Evolutionary conservation across 2,888 invertebrate species (phyloP), one percentile per base, ranked within the genome.

Genomic region (Drosophila trichaetosa): DNA sequence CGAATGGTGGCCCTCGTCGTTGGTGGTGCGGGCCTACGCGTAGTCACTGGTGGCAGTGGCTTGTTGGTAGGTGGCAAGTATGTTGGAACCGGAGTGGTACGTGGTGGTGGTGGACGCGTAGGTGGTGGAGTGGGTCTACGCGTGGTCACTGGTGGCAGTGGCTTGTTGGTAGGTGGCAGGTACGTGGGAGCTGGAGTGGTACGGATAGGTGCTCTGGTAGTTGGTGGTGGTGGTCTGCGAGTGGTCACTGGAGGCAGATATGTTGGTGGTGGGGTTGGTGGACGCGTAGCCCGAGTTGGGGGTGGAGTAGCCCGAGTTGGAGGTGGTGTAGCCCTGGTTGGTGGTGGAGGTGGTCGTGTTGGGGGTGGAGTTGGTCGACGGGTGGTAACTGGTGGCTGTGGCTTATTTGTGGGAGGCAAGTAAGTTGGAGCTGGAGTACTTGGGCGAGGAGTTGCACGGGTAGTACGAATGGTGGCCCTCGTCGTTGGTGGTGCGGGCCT

Each of bases 221-320:
- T 38, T 13, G 59, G 73, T 3, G 76, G 70, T 87, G 91, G 31
- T 57, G 67, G 72, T 1, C 63, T 57, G 13, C 74, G 61, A 5
- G 71, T 78, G 36, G 76, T 67, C 34, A 71, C 73, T 49, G 82
- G 83, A 18, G 80, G 64, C 73, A 80, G 59, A 8, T 65, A 78
- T 0, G 88, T 86, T n/a, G 87, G 76, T 10, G 49, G 27, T 86
- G 91, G 62, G 80, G 90, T n/a, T 85, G 78, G 29, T n/a, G 34
- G 62, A 54, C 73, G 33, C n/a, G 76, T 70, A 0, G 67, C 48
- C 4, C 29, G 38, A 82, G 90, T 21, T 85, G 79, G 27, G 1
- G 34, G 62, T 57, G 63, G 29, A n/a, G 76, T 70, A 0, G 67
- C 49, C 0, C 33, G 42, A 11, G 46, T 54, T 4, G 36, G 36